phyloP scores from a whole-genome alignment of 1,140 invertebrate genomes.

The Drosophila seguyi region DNA sequence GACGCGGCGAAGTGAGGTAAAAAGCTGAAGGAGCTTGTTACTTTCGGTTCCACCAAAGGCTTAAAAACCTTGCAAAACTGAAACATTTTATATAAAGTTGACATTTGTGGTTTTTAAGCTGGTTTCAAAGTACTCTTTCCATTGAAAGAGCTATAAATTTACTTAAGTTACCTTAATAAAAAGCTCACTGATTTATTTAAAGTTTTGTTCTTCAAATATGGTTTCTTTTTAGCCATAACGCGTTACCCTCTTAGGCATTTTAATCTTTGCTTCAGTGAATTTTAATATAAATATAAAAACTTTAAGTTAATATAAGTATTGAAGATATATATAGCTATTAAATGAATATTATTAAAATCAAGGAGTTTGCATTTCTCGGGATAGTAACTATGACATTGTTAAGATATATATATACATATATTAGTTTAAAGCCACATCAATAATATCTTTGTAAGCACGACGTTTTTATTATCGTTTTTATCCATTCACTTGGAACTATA shows the following conservation, averaged over 20 bases:
- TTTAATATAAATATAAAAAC: too few relatives aligned
- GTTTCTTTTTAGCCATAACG: background rate
- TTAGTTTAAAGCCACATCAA: background rate
- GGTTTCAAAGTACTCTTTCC: too few relatives aligned
- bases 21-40: conserved; percentile 7
- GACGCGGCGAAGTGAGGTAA: conserved; percentile 14
- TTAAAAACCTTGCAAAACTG: conserved; percentile 28
- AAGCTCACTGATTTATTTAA: too few relatives aligned
- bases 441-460: background rate
- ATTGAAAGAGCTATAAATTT: too few relatives aligned
- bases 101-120: too few relatives aligned
- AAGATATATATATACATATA: background rate
- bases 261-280: background rate
- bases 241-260: too few relatives aligned
- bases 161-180: too few relatives aligned
- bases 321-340: too few relatives aligned
- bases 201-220: too few relatives aligned
- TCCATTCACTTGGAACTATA: background rate
- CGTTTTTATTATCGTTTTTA: background rate
- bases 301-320: too few relatives aligned
- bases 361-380: background rate
- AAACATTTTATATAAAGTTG: background rate
- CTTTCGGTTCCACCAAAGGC: conserved; percentile 24
- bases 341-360: too few relatives aligned
- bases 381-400: background rate